phyloP scores from a whole-genome alignment of 2,113 vertebrate species.

The Anhinga anhinga region DNA sequence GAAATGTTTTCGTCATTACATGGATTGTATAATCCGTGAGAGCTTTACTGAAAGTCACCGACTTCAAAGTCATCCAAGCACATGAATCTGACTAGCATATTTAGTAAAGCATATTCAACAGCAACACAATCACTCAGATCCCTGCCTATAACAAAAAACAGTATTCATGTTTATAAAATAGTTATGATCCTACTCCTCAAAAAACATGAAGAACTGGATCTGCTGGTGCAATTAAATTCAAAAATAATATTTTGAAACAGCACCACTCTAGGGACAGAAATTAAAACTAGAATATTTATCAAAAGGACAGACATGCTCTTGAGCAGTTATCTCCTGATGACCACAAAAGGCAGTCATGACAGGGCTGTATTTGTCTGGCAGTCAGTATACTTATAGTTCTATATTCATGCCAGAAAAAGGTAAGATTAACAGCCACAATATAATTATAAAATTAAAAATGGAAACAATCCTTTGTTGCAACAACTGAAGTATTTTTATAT shows the following conservation, averaged over 20 bases:
- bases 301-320: not conserved
- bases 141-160: not conserved
- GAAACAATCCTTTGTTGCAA: not conserved
- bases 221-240: not conserved
- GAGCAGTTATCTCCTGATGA: not conserved
- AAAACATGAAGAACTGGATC: not conserved
- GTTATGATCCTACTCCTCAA: not conserved
- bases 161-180: not conserved
- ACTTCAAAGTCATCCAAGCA: not conserved
- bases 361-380: not conserved
- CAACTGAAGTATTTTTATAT: not conserved
- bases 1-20: not conserved
- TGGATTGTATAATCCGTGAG: not conserved
- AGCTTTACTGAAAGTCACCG: not conserved
- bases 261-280: not conserved
- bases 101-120: not conserved
- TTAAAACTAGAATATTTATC: not conserved
- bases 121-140: not conserved
- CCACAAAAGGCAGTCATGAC: not conserved
- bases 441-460: not conserved
- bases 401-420: not conserved
- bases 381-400: not conserved
- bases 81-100: not conserved
- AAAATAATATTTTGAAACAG: not conserved
- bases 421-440: not conserved